Base-by-base conservation (phyloP, 1,140 invertebrate species). In the Doryteuthis pealeii region DNA sequence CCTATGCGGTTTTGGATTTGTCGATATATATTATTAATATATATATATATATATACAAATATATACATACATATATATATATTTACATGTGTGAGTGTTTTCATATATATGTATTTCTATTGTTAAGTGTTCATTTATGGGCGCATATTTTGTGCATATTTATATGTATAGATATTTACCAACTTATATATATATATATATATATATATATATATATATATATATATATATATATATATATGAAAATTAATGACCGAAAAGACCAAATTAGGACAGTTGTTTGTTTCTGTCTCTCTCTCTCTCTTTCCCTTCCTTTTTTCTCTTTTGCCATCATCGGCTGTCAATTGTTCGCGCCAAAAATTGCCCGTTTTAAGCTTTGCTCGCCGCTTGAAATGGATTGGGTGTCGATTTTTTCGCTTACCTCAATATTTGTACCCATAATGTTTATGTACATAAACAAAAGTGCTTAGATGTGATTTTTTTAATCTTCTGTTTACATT, bases 121-220 rank as follows among this genome's bases (percentile, higher is more conserved):
- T 49, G 8, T 8, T 49, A 22, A 10, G 45, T 49, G 45, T 49
- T 49, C 12, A 1, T 22, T 12, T 49, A 22, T 22, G 22, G 45
- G 22, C 1, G 45, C 22, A 22, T 22, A 22, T 49, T 49, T 8
- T 49, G 45, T 49, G 22, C 22, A 49, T 49, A 49, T 49, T 1
- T 49, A 0, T 49, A 1, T 49, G 1, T 1, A 49, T 49, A 49
- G 12, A 49, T 49, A 49, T 49, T 14, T 49, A 49, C 22, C 12
- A 14, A 49, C 22, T 14, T 49, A 49, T 49, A 49, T 49, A 49
- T 49, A 49, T 49, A 49, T 49, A 49, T 49, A 49, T 49, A 49
- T 49, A 49, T 49, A 49, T 49, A 49, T 49, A 49, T 49, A 49
- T 49, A 49, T 49, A 49, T 49, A 49, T 49, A 49, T 49, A 49